phyloP scores from a whole-genome alignment of 2,113 vertebrate species.

The Clarias magur region DNA sequence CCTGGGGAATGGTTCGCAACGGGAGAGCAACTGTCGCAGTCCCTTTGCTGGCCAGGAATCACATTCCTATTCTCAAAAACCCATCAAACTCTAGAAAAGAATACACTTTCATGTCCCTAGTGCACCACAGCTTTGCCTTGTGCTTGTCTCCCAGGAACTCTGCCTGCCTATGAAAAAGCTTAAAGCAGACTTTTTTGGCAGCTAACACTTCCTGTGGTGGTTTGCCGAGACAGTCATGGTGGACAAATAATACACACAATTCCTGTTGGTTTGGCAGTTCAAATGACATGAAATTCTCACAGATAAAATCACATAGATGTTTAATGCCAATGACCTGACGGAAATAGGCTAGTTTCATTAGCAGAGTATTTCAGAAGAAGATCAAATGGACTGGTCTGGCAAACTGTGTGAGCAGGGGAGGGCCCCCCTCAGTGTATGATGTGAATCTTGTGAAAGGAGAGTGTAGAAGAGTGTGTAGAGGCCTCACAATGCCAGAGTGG shows the following conservation, averaged over 20 bases:
- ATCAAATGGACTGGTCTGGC: constrained; percentile 10
- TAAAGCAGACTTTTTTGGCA: constrained; percentile 54
- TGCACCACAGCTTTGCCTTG: constrained; percentile 52
- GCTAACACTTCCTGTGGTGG: constrained; percentile 42
- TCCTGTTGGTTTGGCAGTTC: constrained; percentile 15
- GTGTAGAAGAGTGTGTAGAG: constrained; percentile 65
- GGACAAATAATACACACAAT: constrained; percentile 41
- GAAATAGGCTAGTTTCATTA: constrained; percentile 9
- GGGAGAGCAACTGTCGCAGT: constrained; percentile 65
- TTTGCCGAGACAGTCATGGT: constrained; percentile 62
- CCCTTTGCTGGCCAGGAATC: constrained; percentile 72
- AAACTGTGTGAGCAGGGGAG: constrained; percentile 20
- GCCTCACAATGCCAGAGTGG: constrained; percentile 74
- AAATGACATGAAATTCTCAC: constrained; percentile 18
- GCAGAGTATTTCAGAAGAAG: background rate
- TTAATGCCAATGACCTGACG: background rate
- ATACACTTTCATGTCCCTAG: constrained; percentile 53
- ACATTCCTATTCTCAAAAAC: constrained; percentile 78
- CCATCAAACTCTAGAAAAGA: constrained; percentile 60
- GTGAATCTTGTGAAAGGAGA: constrained; percentile 71
- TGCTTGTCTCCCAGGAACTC: constrained; percentile 12
- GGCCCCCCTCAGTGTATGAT: constrained; percentile 60
- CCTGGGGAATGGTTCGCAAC: constrained; percentile 75
- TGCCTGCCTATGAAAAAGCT: constrained; percentile 34
- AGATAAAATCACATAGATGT: background rate